A percentile compares a stretch with the other conserved stretches of the same genome.
These are phyloP conservation scores for Acronicta aceris DNA, from an alignment of 2,888 invertebrate genomes.

Conservation along the genomic window DNA sequence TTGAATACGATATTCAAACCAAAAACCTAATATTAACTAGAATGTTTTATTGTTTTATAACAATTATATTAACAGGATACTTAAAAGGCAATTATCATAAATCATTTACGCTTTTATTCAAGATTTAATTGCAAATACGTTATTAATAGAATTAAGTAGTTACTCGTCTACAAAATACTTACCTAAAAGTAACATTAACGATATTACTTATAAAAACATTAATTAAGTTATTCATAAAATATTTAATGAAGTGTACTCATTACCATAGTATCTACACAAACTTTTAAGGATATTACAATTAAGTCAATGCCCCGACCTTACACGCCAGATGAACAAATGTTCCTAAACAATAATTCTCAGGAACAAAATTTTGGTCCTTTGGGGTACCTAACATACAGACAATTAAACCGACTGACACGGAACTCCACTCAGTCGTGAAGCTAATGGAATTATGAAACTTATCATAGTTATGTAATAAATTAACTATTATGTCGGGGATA, in stretches of 20 bases:
- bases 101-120: slow-evolving; percentile 3
- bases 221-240: slow-evolving; percentile 32
- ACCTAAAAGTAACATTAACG: slow-evolving; percentile 19
- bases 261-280: slow-evolving; percentile 13
- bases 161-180: slow-evolving; percentile 5
- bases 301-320: slow-evolving; percentile 18
- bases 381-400: too few species aligned
- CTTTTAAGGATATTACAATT: slow-evolving; percentile 11
- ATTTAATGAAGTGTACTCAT: slow-evolving; percentile 11
- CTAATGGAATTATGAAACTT: not conserved
- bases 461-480: not conserved
- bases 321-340: slow-evolving; percentile 10
- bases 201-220: not conserved
- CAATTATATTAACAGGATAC: not conserved
- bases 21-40: too few species aligned
- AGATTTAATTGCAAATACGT: slow-evolving; percentile 16
- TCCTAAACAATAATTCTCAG: not conserved
- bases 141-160: too few species aligned
- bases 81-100: slow-evolving; percentile 17
- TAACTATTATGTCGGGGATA: not conserved
- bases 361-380: slow-evolving; percentile 1
- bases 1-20: too few species aligned
- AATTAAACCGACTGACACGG: not conserved
- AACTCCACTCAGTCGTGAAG: not conserved
- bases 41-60: not conserved